Percentiles rank a stretch among this genome's conserved stretches.
Evolutionary conservation across 1,140 invertebrate genomes (phyloP).

Genomic region (Drosophila jambulina): DNA sequence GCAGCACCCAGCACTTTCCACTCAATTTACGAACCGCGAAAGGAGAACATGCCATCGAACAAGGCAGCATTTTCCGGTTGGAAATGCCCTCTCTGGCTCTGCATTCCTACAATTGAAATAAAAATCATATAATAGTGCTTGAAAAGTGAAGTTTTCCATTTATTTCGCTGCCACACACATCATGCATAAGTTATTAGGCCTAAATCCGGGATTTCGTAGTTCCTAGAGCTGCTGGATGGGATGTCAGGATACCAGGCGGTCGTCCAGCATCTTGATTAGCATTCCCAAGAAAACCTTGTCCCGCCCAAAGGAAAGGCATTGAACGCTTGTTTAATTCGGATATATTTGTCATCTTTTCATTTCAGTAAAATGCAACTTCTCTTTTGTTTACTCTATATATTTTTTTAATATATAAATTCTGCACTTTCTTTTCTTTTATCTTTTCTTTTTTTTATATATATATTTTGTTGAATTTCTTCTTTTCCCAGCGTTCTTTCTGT

Average conservation of each 20-base stretch:
- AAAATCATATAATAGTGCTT: conserved; percentile 77
- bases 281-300: conserved; percentile 51
- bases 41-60: conserved; percentile 7
- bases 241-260: not conserved
- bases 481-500: conserved; percentile 52
- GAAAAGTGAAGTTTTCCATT: conserved; percentile 36
- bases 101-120: conserved; percentile 70
- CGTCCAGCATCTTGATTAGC: not conserved
- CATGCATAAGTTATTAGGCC: conserved; percentile 11
- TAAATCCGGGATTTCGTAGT: not conserved
- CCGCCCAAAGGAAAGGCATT: conserved; percentile 79
- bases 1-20: conserved; percentile 9
- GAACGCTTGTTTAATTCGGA: conserved; percentile 74
- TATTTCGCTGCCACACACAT: conserved; percentile 25
- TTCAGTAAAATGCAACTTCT: conserved; percentile 70
- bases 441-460: conserved; percentile 49
- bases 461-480: conserved; percentile 66
- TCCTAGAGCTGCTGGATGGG: not conserved
- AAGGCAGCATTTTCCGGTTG: conserved; percentile 7
- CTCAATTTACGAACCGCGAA: conserved; percentile 30
- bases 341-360: conserved; percentile 75
- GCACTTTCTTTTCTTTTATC: conserved; percentile 37
- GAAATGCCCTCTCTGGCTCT: conserved; percentile 25
- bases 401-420: conserved; percentile 73
- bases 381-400: conserved; percentile 69